A percentile compares a stretch with the other conserved stretches of the same genome.
These are phyloP conservation scores for Pygoscelis antarcticus DNA, from an alignment of 2,113 vertebrate species.

Conservation along the genomic window DNA sequence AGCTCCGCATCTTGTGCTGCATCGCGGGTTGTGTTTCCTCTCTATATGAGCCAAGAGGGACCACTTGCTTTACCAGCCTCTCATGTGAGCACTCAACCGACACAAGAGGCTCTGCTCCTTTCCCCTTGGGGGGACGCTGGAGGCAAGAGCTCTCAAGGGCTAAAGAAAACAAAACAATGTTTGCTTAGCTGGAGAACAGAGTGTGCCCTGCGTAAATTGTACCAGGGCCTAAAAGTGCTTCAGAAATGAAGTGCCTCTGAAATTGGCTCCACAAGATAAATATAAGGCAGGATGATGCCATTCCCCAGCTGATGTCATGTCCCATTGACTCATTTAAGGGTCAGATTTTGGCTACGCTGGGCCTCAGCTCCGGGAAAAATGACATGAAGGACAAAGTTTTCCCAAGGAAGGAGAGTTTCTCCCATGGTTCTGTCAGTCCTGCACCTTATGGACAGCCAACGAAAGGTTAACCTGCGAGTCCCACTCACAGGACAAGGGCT, in stretches of 20 bases:
- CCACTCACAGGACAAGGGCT: background rate
- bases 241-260: conserved; percentile 49
- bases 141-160: conserved; percentile 58
- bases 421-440: background rate
- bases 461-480: background rate
- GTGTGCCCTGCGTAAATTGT: conserved; percentile 44
- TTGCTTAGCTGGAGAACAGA: conserved; percentile 60
- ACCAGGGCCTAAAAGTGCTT: conserved; percentile 44
- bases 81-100: conserved; percentile 36
- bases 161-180: conserved; percentile 66
- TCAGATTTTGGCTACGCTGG: background rate
- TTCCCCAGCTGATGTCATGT: background rate
- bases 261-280: background rate
- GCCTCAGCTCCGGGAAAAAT: background rate
- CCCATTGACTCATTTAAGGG: background rate
- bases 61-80: conserved; percentile 37
- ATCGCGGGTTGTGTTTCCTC: background rate
- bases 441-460: background rate
- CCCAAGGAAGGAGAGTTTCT: background rate
- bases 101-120: conserved; percentile 59
- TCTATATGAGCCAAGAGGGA: background rate
- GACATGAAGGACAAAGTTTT: background rate
- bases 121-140: background rate
- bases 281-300: background rate
- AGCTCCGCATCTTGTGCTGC: background rate